These are phyloP conservation scores for Drosophila subobscura DNA, from an alignment of 1,140 invertebrate genomes.

Conservation along the genomic window DNA sequence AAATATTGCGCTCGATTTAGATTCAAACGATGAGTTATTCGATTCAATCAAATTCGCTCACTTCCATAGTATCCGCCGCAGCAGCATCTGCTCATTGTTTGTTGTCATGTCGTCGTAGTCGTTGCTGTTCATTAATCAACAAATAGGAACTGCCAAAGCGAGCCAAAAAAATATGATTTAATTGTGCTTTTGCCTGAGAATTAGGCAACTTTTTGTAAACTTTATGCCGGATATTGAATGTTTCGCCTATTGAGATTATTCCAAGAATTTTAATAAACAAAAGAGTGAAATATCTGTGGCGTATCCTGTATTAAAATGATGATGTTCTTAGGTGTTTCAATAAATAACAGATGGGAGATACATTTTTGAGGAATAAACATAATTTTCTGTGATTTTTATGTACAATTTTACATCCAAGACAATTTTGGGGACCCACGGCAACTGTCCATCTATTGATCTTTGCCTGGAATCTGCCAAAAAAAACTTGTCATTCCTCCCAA, in stretches of 20 bases:
- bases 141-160: conserved; percentile 60
- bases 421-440: no score
- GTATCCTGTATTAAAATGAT: no score
- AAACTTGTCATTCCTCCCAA: no score
- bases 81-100: conserved; percentile 46
- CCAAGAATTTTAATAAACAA: conserved; percentile 13
- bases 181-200: conserved; percentile 54
- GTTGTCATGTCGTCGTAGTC: conserved; percentile 41
- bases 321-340: no score
- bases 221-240: conserved; percentile 67
- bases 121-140: conserved; percentile 70
- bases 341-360: no score
- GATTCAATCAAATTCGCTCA: conserved; percentile 56
- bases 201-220: conserved; percentile 63
- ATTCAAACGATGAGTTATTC: conserved; percentile 59
- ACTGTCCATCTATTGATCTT: no score
- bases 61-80: conserved; percentile 37
- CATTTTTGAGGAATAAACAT: no score
- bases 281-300: neutral
- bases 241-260: conserved; percentile 10
- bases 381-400: no score
- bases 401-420: no score
- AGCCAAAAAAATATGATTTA: conserved; percentile 61
- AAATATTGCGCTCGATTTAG: conserved; percentile 45
- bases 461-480: no score